Conservation (phyloP, 2,888 invertebrate genomes). For the Adelognathus sp. region DNA sequence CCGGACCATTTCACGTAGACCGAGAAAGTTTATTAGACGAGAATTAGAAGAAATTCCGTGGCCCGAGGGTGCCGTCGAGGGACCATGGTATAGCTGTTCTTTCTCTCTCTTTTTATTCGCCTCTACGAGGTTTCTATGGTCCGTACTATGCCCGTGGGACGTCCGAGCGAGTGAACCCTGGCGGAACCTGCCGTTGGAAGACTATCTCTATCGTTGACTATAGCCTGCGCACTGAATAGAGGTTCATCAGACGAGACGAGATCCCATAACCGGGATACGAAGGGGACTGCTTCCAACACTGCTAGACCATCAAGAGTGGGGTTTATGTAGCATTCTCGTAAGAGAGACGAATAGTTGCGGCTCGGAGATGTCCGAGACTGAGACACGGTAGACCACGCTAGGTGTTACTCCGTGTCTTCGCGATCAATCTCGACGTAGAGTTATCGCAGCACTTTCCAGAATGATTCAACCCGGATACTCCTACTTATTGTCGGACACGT, state of each 20-base stretch:
- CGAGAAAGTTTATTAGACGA: slow-evolving; percentile 26
- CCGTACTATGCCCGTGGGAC: slow-evolving; percentile 11
- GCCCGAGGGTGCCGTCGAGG: slow-evolving; percentile 27
- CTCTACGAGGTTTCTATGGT: neutral
- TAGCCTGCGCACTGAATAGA: slow-evolving; percentile 67
- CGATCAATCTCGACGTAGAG: slow-evolving; percentile 58
- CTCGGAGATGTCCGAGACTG: slow-evolving; percentile 41
- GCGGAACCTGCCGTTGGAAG: slow-evolving; percentile 41
- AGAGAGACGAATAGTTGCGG: slow-evolving; percentile 58
- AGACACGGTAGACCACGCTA: slow-evolving; percentile 41
- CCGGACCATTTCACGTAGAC: neutral
- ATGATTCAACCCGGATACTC: slow-evolving; percentile 50
- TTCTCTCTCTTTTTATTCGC: slow-evolving; percentile 39
- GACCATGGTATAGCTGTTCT: slow-evolving; percentile 1
- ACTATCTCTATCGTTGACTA: slow-evolving; percentile 34
- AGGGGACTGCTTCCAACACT: slow-evolving; percentile 19
- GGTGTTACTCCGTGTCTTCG: slow-evolving; percentile 52
- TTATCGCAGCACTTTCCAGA: slow-evolving; percentile 45
- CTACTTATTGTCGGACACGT: slow-evolving; percentile 56
- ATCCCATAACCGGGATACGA: slow-evolving; percentile 56
- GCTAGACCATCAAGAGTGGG: slow-evolving; percentile 25
- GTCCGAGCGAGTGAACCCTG: slow-evolving; percentile 25
- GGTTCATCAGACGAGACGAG: slow-evolving; percentile 70
- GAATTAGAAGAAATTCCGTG: slow-evolving; percentile 33
- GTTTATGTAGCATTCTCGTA: slow-evolving; percentile 50